phyloP scores from a whole-genome alignment of 2,888 invertebrate species.

The Lamproptera curius region DNA sequence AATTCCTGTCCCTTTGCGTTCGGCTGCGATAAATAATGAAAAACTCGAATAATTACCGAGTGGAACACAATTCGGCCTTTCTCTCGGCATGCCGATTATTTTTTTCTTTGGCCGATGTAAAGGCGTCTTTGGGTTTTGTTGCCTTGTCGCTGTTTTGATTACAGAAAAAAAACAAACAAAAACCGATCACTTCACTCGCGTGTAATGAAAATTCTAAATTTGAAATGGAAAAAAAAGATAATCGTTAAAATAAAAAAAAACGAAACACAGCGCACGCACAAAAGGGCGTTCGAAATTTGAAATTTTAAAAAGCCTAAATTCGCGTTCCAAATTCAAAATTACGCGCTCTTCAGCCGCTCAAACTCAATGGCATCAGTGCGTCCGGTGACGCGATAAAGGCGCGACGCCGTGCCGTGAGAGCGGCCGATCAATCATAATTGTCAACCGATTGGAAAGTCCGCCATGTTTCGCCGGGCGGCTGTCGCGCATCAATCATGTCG shows the following conservation, averaged over 20 bases:
- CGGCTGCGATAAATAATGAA: conserved; percentile 52
- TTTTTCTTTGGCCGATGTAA: conserved; percentile 1
- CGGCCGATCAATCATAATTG: conserved; percentile 71
- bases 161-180: background rate
- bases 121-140: background rate
- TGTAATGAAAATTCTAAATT: no score
- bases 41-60: conserved; percentile 37
- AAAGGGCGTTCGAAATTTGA: background rate
- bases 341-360: background rate
- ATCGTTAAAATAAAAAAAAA: no score
- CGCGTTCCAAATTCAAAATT: background rate
- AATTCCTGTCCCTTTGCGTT: conserved; percentile 61
- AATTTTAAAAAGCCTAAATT: background rate
- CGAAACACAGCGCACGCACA: no score
- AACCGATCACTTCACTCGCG: background rate
- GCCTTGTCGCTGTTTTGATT: no score
- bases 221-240: no score
- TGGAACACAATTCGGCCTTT: conserved; percentile 36
- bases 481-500: conserved; percentile 64
- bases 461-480: conserved; percentile 53
- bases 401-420: conserved; percentile 38
- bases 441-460: conserved; percentile 70
- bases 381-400: conserved; percentile 12
- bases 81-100: conserved; percentile 20
- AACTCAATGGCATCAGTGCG: background rate